phyloP scores from a whole-genome alignment of 2,113 vertebrate species.

The Camelus bactrianus region DNA sequence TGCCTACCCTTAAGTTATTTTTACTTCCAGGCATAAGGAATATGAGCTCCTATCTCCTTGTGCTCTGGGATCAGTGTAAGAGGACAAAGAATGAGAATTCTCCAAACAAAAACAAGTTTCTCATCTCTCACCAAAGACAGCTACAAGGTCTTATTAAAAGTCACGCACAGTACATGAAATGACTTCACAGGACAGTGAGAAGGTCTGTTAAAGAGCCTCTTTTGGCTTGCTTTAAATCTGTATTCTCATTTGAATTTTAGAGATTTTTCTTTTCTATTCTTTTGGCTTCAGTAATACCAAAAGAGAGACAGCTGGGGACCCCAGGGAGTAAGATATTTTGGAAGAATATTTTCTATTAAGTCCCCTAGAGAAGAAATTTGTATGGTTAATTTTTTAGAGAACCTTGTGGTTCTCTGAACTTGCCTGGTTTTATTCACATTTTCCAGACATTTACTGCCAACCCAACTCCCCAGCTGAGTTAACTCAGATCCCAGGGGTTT shows the following conservation, averaged over 20 bases:
- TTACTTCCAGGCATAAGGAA: background rate
- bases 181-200: background rate
- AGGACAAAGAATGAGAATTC: background rate
- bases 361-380: background rate
- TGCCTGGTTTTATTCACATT: constrained; percentile 10
- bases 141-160: background rate
- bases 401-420: background rate
- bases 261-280: constrained; percentile 23
- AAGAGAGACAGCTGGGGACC: background rate
- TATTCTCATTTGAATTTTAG: constrained; percentile 49
- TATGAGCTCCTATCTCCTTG: background rate
- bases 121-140: background rate
- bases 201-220: background rate
- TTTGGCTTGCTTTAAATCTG: constrained; percentile 14
- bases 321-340: constrained; percentile 30
- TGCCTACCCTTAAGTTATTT: background rate
- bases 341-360: background rate
- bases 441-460: background rate
- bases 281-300: constrained; percentile 38
- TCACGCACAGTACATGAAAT: background rate
- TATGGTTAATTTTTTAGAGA: constrained; percentile 34
- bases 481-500: background rate
- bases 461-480: background rate
- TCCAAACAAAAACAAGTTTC: background rate
- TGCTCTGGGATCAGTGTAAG: background rate